Conservation (phyloP, 2,797 vertebrate species). For the Ctenosaura bakeri region DNA sequence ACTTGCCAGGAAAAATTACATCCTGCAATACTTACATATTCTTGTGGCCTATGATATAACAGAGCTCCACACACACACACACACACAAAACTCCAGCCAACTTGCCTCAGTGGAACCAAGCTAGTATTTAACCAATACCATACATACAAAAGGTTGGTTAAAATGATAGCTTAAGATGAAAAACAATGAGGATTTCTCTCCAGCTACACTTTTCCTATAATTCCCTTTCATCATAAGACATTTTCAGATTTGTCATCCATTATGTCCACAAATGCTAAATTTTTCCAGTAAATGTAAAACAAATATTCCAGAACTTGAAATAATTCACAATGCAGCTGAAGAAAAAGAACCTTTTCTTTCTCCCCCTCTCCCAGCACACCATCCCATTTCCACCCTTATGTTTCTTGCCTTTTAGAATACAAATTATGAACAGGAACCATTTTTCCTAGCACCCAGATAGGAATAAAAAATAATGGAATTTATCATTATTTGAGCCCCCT, state of each 20-base stretch:
- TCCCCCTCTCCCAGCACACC: not conserved
- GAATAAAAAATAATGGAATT: too few species aligned
- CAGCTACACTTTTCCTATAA: not conserved
- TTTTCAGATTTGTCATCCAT: not conserved
- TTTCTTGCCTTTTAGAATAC: too few species aligned
- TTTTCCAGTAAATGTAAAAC: constrained; percentile 28
- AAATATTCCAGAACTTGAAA: not conserved
- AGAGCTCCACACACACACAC: not conserved
- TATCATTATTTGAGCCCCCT: not conserved
- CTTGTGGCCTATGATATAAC: not conserved
- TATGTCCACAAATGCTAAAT: not conserved
- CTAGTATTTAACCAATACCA: constrained; percentile 7
- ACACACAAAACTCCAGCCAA: not conserved
- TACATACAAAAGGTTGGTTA: not conserved
- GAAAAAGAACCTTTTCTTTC: not conserved
- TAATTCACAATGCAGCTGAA: not conserved
- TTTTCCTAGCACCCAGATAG: too few species aligned
- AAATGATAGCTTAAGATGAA: constrained; percentile 22
- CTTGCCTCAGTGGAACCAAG: not conserved
- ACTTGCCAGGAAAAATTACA: not conserved
- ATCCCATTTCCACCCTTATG: too few species aligned
- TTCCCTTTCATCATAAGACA: too few species aligned
- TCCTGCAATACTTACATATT: not conserved
- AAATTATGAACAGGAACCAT: too few species aligned
- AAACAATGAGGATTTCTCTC: constrained; percentile 13